Evolutionary conservation across 2,888 invertebrate genomes (phyloP).

Genomic region (Morpho deidamia): DNA sequence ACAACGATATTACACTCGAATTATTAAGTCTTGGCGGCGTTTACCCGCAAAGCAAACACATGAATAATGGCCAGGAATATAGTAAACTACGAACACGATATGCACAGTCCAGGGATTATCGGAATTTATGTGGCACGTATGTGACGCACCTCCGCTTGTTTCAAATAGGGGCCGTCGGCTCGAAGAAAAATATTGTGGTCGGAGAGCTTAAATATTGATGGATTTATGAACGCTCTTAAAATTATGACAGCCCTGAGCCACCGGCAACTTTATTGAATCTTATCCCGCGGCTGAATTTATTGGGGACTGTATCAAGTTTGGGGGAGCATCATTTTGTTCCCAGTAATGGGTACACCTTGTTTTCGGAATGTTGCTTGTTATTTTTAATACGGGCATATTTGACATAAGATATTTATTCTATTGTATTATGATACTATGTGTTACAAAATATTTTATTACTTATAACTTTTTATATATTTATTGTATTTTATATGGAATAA

Average conservation of each 20-base stretch:
- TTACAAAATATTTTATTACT: too few species aligned
- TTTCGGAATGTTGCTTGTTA: conserved; percentile 22
- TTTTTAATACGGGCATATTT: conserved; percentile 17
- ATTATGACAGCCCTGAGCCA: conserved; percentile 64
- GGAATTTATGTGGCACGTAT: conserved; percentile 68
- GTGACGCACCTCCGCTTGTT: conserved; percentile 57
- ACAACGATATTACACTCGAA: conserved; percentile 50
- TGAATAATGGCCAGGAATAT: conserved; percentile 61
- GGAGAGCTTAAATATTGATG: conserved; percentile 73
- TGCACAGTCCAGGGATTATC: conserved; percentile 62
- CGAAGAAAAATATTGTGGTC: conserved; percentile 69
- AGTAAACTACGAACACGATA: conserved; percentile 50
- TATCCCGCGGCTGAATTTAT: conserved; percentile 63
- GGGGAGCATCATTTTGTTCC: conserved; percentile 46
- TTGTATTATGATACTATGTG: too few species aligned
- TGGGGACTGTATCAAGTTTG: conserved; percentile 51
- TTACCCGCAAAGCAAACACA: conserved; percentile 59
- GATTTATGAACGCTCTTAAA: conserved; percentile 74
- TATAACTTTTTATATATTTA: too few species aligned
- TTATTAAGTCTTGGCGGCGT: conserved; percentile 61
- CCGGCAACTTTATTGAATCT: conserved; percentile 68
- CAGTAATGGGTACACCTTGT: conserved; percentile 25
- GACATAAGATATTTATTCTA: background rate
- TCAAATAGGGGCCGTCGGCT: conserved; percentile 34
- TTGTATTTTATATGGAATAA: too few species aligned